These are phyloP conservation scores for Phaethon lepturus DNA, from an alignment of 2,113 vertebrate species.

Conservation along the genomic window DNA sequence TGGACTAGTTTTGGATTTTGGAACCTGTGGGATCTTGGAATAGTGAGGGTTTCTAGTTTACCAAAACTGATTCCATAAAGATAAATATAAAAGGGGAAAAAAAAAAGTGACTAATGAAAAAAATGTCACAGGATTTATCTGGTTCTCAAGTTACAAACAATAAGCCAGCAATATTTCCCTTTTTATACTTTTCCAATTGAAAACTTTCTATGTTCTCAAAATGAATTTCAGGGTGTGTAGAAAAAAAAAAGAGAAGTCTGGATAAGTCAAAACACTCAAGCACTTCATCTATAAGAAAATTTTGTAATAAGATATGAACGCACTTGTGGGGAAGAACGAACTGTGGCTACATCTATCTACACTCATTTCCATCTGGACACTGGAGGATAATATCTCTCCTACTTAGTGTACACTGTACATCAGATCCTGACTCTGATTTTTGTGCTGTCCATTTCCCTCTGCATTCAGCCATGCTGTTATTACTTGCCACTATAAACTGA, in stretches of 20 bases:
- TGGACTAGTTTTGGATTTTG: neutral
- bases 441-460: neutral
- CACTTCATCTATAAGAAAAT: neutral
- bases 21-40: neutral
- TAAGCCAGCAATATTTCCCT: neutral
- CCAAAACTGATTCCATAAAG: neutral
- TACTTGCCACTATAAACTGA: neutral
- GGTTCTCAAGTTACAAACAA: neutral
- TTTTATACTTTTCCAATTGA: neutral
- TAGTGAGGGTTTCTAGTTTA: neutral
- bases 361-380: neutral
- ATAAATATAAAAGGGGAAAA: neutral
- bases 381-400: neutral
- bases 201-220: neutral
- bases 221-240: neutral
- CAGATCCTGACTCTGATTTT: neutral
- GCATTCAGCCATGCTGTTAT: neutral
- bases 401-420: neutral
- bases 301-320: neutral
- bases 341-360: neutral
- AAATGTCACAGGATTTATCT: neutral
- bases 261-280: neutral
- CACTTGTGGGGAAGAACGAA: neutral
- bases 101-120: neutral
- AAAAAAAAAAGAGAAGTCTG: neutral